Evolutionary conservation across 2,113 vertebrate species (phyloP).

Genomic region (Ammodramus savannarum): DNA sequence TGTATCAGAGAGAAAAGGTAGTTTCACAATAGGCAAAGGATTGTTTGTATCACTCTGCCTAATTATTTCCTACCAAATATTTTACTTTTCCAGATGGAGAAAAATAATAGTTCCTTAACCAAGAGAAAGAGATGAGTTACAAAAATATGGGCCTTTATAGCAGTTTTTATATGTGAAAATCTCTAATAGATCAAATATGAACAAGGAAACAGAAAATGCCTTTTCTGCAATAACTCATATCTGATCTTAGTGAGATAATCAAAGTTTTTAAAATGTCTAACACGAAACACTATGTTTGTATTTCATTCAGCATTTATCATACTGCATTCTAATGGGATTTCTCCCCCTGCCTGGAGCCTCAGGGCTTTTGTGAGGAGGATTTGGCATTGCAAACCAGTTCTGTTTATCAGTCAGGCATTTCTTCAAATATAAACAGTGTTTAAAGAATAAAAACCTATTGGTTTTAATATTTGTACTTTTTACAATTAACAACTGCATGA

Average conservation of each 20-base stretch:
- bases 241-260: neutral
- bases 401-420: conserved; percentile 23
- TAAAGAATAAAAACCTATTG: neutral
- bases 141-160: neutral
- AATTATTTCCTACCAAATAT: conserved; percentile 6
- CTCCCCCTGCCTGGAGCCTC: neutral
- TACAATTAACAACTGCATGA: neutral
- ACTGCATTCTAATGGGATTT: neutral
- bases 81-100: neutral
- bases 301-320: neutral
- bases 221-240: neutral
- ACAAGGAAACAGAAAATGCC: neutral
- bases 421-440: conserved; percentile 7
- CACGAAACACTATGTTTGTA: neutral
- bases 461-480: neutral
- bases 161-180: neutral
- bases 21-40: neutral
- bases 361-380: neutral
- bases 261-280: neutral
- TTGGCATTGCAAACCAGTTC: neutral
- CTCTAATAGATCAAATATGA: neutral
- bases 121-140: neutral
- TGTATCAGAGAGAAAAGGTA: neutral
- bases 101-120: neutral
- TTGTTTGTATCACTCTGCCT: neutral